phyloP scores from a whole-genome alignment of 2,888 invertebrate genomes.

The Philopedon plagiatum region DNA sequence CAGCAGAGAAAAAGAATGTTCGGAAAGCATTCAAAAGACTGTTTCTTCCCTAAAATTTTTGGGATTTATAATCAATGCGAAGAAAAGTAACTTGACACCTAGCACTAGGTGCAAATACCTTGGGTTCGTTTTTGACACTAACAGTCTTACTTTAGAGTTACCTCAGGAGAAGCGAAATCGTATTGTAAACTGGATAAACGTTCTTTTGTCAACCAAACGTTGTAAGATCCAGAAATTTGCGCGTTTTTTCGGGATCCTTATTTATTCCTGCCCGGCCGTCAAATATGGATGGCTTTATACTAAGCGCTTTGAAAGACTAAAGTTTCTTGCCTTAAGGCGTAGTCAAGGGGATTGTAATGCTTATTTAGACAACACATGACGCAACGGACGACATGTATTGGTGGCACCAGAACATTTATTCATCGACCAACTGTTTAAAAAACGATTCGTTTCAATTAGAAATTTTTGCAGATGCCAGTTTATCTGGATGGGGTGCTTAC shows the following conservation, averaged over 20 bases:
- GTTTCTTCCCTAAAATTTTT: neutral
- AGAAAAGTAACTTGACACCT: conserved; percentile 43
- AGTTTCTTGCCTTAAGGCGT: conserved; percentile 19
- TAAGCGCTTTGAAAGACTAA: conserved; percentile 20
- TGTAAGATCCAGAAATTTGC: conserved; percentile 46
- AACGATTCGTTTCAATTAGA: neutral
- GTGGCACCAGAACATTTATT: neutral
- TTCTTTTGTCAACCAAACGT: neutral
- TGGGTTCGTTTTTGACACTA: conserved; percentile 48
- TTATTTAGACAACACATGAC: neutral
- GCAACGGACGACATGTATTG: neutral
- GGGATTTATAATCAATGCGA: conserved; percentile 36
- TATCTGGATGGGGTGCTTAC: conserved; percentile 52
- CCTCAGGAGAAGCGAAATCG: conserved; percentile 10
- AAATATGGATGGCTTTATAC: neutral
- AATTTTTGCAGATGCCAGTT: neutral
- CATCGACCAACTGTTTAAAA: neutral
- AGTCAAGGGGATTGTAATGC: conserved; percentile 1
- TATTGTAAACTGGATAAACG: neutral
- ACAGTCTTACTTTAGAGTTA: conserved; percentile 27
- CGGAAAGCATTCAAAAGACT: neutral
- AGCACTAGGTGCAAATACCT: conserved; percentile 44
- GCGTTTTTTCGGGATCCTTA: conserved; percentile 46
- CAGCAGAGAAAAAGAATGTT: neutral
- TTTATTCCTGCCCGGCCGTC: conserved; percentile 50